A percentile compares a stretch with the other conserved stretches of the same genome.
Evolutionary conservation across 2,113 vertebrate species (phyloP).

Genomic region (Ciconia maguari): DNA sequence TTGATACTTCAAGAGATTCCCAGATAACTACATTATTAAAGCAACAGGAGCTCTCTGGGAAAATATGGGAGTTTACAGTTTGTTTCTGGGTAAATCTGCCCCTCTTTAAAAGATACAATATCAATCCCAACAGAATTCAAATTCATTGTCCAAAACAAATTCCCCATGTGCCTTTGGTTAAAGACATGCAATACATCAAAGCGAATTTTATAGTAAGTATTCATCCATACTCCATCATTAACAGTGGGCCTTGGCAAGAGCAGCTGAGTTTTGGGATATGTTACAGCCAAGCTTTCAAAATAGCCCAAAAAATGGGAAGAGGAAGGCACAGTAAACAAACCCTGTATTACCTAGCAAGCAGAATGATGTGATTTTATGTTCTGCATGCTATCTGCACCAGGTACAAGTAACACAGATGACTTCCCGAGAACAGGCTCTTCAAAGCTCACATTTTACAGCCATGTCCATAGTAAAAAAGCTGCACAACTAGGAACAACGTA

Average conservation of each 20-base stretch:
- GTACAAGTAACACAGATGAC: background rate
- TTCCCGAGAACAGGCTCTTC: background rate
- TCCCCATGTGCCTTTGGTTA: background rate
- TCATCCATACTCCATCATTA: background rate
- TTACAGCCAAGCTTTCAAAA: background rate
- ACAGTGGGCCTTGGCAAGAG: constrained; percentile 19
- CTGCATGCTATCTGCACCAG: background rate
- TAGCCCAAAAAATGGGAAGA: background rate
- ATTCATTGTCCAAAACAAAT: background rate
- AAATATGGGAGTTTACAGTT: background rate
- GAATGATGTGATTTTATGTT: background rate
- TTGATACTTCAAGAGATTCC: constrained; percentile 2
- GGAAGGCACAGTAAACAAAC: background rate
- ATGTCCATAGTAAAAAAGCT: background rate
- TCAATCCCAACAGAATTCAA: background rate
- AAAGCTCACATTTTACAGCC: background rate
- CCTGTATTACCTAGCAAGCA: background rate
- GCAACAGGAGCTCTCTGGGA: background rate
- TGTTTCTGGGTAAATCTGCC: background rate
- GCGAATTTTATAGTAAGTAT: background rate
- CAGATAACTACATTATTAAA: constrained; percentile 19
- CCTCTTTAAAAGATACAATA: background rate
- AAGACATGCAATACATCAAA: constrained; percentile 28
- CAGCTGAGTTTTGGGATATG: background rate
- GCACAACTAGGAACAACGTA: background rate